Evolutionary conservation across 2,888 invertebrate genomes (phyloP).

Genomic region (Euzophera pinguis): DNA sequence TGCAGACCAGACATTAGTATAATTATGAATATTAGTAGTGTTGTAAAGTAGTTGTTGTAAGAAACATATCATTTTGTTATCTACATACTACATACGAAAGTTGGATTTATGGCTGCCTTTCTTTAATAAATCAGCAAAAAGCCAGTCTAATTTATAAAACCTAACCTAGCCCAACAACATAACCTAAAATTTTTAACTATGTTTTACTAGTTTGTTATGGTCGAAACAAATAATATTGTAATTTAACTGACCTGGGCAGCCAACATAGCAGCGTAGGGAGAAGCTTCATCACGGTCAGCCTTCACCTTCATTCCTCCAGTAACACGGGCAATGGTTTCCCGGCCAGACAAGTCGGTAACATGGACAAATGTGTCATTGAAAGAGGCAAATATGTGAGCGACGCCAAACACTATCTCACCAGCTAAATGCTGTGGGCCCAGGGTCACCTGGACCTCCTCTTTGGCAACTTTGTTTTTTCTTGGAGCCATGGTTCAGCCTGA

Average conservation of each 20-base stretch:
- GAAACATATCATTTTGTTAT: too few species aligned
- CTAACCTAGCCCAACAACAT: too few species aligned
- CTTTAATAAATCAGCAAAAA: too few species aligned
- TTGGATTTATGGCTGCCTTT: too few species aligned
- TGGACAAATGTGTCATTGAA: conserved; percentile 99
- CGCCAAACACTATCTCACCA: conserved; percentile 98
- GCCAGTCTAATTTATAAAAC: too few species aligned
- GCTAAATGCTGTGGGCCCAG: conserved; percentile 97
- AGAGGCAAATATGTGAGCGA: conserved; percentile 99
- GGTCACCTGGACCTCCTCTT: conserved; percentile 97
- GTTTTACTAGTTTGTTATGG: too few species aligned
- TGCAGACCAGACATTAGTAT: too few species aligned
- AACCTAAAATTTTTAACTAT: conserved; percentile 38
- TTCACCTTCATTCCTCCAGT: conserved; percentile 99
- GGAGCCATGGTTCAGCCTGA: conserved; percentile 91
- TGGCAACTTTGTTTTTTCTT: conserved; percentile 97
- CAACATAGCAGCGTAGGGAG: conserved; percentile 99
- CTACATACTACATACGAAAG: too few species aligned
- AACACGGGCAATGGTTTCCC: conserved; percentile 95
- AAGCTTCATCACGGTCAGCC: conserved; percentile 99
- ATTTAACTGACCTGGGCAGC: conserved; percentile 90
- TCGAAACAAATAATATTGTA: neutral
- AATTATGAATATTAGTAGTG: too few species aligned
- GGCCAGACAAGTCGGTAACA: conserved; percentile 99
- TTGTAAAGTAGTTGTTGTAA: too few species aligned